These are phyloP conservation scores for Podiceps cristatus DNA, from an alignment of 2,113 vertebrate genomes.

Conservation along the genomic window DNA sequence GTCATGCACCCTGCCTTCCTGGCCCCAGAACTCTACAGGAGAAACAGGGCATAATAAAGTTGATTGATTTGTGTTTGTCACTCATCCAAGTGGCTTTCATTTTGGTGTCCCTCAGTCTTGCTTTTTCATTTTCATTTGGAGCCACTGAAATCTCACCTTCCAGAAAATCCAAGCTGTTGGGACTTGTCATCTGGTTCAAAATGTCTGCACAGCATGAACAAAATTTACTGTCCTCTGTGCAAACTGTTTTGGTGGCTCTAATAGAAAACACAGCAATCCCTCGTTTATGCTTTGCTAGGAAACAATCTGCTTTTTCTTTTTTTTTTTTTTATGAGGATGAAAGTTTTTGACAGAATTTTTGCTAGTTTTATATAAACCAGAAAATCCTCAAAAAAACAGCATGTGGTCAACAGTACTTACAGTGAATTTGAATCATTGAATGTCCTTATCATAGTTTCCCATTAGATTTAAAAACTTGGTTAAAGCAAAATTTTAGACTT, in stretches of 20 bases:
- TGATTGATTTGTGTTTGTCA: conserved; percentile 75
- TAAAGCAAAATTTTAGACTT: not conserved
- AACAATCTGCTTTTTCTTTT: conserved; percentile 39
- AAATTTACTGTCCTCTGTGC: conserved; percentile 64
- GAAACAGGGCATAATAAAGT: conserved; percentile 52
- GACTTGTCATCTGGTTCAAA: conserved; percentile 72
- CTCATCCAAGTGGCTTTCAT: conserved; percentile 62
- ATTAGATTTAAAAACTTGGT: conserved; percentile 1
- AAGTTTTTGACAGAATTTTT: conserved; percentile 58
- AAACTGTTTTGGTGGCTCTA: conserved; percentile 65
- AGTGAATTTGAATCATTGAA: conserved; percentile 24
- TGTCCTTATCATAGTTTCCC: not conserved
- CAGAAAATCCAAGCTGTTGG: conserved; percentile 49
- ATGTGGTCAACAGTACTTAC: not conserved
- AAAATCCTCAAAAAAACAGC: conserved; percentile 35
- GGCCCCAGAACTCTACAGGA: conserved; percentile 17
- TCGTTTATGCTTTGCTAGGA: conserved; percentile 64
- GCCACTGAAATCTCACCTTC: conserved; percentile 65
- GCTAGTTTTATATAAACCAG: conserved; percentile 30
- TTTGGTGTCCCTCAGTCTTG: conserved; percentile 55
- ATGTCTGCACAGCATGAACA: conserved; percentile 66
- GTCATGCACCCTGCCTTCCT: conserved; percentile 40
- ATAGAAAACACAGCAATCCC: conserved; percentile 60
- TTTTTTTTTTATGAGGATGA: not conserved
- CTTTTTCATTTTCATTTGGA: conserved; percentile 66